These are phyloP conservation scores for Agrotis exclamationis DNA, from an alignment of 2,888 invertebrate genomes.

Conservation along the genomic window DNA sequence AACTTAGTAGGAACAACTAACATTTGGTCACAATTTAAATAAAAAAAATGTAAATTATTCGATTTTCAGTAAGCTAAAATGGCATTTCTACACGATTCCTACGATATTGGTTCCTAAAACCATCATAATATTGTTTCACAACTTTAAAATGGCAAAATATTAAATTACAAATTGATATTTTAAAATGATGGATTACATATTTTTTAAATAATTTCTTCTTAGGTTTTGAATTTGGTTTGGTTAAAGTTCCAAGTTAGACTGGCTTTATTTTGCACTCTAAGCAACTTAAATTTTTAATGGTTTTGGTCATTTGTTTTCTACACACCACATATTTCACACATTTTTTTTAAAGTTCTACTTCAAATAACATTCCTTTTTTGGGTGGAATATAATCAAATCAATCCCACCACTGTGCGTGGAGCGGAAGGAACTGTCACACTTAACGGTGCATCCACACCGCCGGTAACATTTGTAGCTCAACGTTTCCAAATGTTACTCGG, in stretches of 20 bases:
- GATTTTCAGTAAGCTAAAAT: constrained; percentile 24
- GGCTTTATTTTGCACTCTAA: neutral
- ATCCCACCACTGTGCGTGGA: too few relatives aligned
- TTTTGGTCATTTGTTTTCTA: constrained; percentile 6
- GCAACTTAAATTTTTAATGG: neutral
- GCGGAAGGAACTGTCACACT: too few relatives aligned
- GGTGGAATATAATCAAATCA: too few relatives aligned
- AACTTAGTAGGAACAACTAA: constrained; percentile 75
- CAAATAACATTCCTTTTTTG: too few relatives aligned
- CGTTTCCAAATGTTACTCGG: too few relatives aligned
- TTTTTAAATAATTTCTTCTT: constrained; percentile 5
- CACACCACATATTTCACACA: too few relatives aligned
- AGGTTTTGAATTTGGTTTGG: constrained; percentile 4
- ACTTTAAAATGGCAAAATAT: constrained; percentile 16
- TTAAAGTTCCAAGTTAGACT: neutral
- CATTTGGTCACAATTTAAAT: constrained; percentile 41
- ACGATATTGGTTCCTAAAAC: neutral
- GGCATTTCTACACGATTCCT: neutral
- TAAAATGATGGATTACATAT: constrained; percentile 3
- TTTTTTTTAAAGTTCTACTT: too few relatives aligned
- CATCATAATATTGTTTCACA: neutral
- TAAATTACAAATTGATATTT: constrained; percentile 5
- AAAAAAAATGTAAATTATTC: constrained; percentile 40
- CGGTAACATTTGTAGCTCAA: too few relatives aligned
- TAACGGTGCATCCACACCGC: too few relatives aligned